Evolutionary conservation across 2,888 invertebrate species (phyloP).

Genomic region (Drosophila formosana): DNA sequence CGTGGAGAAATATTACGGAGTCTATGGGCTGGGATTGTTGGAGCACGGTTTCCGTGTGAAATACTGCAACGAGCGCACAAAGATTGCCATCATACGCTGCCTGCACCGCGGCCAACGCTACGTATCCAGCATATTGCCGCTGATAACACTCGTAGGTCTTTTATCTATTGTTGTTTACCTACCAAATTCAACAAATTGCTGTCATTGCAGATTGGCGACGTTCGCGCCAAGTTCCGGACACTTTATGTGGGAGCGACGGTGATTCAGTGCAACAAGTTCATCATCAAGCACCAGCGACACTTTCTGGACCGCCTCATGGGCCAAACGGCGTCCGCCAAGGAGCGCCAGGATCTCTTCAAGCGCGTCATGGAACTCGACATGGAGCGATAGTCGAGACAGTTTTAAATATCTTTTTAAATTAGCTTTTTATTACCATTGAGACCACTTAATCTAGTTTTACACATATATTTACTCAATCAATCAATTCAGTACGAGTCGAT

Average conservation of each 20-base stretch:
- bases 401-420: too few relatives aligned
- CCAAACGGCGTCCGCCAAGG: conserved; percentile 87
- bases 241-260: conserved; percentile 92
- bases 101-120: conserved; percentile 92
- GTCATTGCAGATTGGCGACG: conserved; percentile 86
- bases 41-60: conserved; percentile 90
- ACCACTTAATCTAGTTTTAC: too few relatives aligned
- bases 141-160: conserved; percentile 87
- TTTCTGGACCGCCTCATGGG: conserved; percentile 89
- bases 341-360: conserved; percentile 87
- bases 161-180: not conserved
- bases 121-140: conserved; percentile 89
- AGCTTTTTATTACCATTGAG: too few relatives aligned
- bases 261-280: conserved; percentile 91
- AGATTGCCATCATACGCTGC: conserved; percentile 90
- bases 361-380: conserved; percentile 82
- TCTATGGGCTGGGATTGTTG: conserved; percentile 90
- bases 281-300: conserved; percentile 89
- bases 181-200: not conserved
- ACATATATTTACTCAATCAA: too few relatives aligned
- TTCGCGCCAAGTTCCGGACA: conserved; percentile 88
- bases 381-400: conserved; percentile 60
- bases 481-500: too few relatives aligned
- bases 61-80: conserved; percentile 92
- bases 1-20: conserved; percentile 90